phyloP scores from a whole-genome alignment of 2,797 vertebrate species.

The Columba guinea region DNA sequence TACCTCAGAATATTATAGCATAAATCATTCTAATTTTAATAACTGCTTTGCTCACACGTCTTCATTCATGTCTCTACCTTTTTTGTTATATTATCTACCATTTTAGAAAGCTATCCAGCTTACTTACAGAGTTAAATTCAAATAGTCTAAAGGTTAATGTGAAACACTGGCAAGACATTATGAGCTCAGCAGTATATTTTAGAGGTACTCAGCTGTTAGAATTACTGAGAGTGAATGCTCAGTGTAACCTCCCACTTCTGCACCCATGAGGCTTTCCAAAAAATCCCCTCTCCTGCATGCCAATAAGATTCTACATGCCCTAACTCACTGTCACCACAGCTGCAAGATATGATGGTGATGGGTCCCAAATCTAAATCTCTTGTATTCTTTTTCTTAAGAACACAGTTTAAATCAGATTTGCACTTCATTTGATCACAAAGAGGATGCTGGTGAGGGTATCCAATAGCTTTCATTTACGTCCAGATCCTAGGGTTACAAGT shows the following conservation, averaged over 20 bases:
- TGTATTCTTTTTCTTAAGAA: not conserved
- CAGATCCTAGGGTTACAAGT: not conserved
- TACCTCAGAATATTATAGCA: not conserved
- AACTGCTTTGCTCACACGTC: constrained; percentile 59
- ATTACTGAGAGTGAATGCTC: not conserved
- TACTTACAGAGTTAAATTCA: constrained; percentile 68
- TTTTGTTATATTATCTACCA: constrained; percentile 63
- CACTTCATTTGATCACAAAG: not conserved
- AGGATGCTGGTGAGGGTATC: not conserved
- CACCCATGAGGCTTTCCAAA: not conserved
- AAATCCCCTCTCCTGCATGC: not conserved
- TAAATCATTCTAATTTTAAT: constrained; percentile 54
- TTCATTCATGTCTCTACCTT: constrained; percentile 27
- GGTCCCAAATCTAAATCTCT: not conserved
- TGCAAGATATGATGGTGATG: not conserved
- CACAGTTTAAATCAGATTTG: not conserved
- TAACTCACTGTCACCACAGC: not conserved
- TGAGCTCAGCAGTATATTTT: constrained; percentile 57
- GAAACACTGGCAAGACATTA: constrained; percentile 51
- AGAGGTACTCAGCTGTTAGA: constrained; percentile 22
- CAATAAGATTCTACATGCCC: not conserved
- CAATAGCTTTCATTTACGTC: not conserved
- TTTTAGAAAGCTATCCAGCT: constrained; percentile 61
- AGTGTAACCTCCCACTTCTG: not conserved
- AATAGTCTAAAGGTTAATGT: constrained; percentile 68